Evolutionary conservation across 2,113 vertebrate species (phyloP), one percentile per base, ranked within the genome.

Genomic region (Dissostichus mawsoni): DNA sequence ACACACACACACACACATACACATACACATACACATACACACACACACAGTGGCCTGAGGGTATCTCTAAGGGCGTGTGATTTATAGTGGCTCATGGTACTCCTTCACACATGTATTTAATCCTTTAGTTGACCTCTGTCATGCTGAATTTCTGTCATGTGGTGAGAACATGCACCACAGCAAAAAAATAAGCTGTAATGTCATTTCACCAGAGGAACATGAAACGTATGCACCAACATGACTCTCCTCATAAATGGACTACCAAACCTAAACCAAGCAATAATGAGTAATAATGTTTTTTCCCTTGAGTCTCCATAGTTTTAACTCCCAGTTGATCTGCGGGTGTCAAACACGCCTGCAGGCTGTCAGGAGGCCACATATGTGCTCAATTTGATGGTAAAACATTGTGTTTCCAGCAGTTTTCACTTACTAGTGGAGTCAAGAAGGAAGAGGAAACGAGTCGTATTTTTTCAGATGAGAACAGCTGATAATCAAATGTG

Each of bases 91-190:
- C 68, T 88, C 52, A 4, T 53, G 45, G 23, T 44, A n/a, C 73
- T 85, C 67, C 76, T 72, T 78, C 74, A 85, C 81, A 81, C 67
- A 68, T 74, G 72, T 41, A 57, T 81, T 85, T 88, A 77, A 86
- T 87, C 45, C 64, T 44, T 63, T 59, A 48, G 80, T 56, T 93
- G 86, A 90, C 82, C 76, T 89, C 74, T 88, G 83, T 82, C 91
- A 66, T 18, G 57, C 61, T 64, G 18, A 33, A 66, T 85, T 59
- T 66, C 65, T 36, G 41, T 70, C 73, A 66, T 47, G 50, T 56
- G 47, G 52, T 33, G 18, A 52, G 4, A 20, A 64, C 57, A 23
- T 47, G 52, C 50, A 58, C n/a, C 8, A 12, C 36, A 69, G 57
- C 67, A 69, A 23, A 76, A 56, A 29, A n/a, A 29, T 1, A 9